A percentile compares a stretch with the other conserved stretches of the same genome.
Evolutionary conservation across 2,888 invertebrate species (phyloP).

Genomic region (Diarsia mendica): DNA sequence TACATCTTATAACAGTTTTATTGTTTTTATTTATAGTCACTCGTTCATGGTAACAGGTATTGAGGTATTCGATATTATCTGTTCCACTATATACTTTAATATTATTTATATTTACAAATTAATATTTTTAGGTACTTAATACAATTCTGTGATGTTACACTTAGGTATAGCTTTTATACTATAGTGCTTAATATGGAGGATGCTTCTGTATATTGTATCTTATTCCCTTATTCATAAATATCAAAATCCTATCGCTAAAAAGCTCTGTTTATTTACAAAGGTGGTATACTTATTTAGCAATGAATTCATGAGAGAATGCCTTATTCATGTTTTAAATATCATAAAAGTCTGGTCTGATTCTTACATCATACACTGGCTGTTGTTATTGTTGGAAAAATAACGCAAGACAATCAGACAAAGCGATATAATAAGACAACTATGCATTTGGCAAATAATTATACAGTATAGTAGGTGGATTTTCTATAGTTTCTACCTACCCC

Average conservation of each 20-base stretch:
- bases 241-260: constrained; percentile 33
- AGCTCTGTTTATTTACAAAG: constrained; percentile 53
- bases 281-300: constrained; percentile 17
- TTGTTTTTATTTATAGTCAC: constrained; percentile 47
- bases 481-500: not conserved
- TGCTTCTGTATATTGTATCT: constrained; percentile 43
- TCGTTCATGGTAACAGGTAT: constrained; percentile 66
- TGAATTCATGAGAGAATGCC: not conserved
- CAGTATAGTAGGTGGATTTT: not conserved
- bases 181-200: constrained; percentile 22
- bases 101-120: constrained; percentile 63
- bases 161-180: constrained; percentile 43
- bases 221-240: constrained; percentile 49
- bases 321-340: not conserved
- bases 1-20: constrained; percentile 52
- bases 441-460: not conserved
- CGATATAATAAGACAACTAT: not conserved
- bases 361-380: not conserved
- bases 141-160: constrained; percentile 62
- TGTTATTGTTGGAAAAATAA: not conserved
- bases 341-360: not conserved
- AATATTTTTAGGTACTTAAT: constrained; percentile 59
- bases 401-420: not conserved
- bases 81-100: constrained; percentile 62
- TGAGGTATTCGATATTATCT: constrained; percentile 69